phyloP scores from a whole-genome alignment of 2,113 vertebrate species.

The Glaucidium brasilianum region DNA sequence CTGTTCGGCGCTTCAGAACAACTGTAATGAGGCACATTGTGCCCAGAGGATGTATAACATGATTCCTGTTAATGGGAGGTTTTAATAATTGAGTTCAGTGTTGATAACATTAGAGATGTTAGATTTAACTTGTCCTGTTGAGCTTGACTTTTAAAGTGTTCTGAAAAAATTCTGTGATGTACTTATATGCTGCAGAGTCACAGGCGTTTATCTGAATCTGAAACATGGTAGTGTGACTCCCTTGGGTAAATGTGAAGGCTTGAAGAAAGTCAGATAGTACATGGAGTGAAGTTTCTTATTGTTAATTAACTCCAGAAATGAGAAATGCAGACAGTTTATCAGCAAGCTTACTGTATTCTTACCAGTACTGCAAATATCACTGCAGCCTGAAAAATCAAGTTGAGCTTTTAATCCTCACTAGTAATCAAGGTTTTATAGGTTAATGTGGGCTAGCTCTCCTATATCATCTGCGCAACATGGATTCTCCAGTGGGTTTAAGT shows the following conservation, averaged over 20 bases:
- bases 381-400: neutral
- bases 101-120: neutral
- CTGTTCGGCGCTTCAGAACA: neutral
- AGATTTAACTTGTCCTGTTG: neutral
- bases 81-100: slow-evolving; percentile 2
- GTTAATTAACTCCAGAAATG: neutral
- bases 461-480: neutral
- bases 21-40: neutral
- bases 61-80: neutral
- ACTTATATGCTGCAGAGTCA: neutral
- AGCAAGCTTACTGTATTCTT: neutral
- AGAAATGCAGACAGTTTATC: neutral
- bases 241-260: neutral
- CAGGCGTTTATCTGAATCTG: slow-evolving; percentile 1
- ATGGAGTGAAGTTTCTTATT: neutral
- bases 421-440: neutral
- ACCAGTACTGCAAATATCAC: neutral
- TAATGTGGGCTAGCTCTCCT: neutral
- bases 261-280: neutral
- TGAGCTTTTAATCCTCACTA: neutral
- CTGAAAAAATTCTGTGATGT: neutral
- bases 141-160: neutral
- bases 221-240: neutral
- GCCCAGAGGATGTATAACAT: neutral
- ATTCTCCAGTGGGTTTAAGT: neutral